Evolutionary conservation across 2,888 invertebrate species (phyloP).

Genomic region (Lysandra bellargus): DNA sequence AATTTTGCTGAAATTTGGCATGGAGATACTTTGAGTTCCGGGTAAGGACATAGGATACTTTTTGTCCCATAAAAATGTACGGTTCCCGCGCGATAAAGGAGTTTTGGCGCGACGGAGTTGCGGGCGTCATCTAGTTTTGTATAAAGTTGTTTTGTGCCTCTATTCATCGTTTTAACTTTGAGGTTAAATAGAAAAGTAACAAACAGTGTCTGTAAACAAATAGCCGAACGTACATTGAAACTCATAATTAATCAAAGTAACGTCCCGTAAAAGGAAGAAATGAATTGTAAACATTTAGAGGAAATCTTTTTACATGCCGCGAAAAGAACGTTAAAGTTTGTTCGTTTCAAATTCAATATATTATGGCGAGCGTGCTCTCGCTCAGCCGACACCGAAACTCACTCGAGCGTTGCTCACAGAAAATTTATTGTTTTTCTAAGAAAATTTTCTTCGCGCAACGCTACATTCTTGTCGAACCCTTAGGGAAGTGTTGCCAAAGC

Average conservation of each 20-base stretch:
- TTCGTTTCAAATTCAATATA: slow-evolving; percentile 81
- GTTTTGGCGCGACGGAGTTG: no score
- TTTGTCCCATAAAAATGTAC: no score
- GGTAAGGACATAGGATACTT: no score
- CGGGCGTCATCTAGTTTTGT: no score
- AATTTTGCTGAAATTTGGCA: no score
- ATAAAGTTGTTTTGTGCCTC: no score
- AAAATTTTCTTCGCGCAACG: slow-evolving; percentile 72
- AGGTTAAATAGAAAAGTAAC: neutral
- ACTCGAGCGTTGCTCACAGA: slow-evolving; percentile 77
- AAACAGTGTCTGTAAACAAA: neutral
- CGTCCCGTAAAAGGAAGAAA: slow-evolving; percentile 61
- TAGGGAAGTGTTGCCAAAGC: slow-evolving; percentile 62
- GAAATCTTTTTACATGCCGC: slow-evolving; percentile 74
- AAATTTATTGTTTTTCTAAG: slow-evolving; percentile 81
- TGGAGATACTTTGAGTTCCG: no score
- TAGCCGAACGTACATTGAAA: neutral
- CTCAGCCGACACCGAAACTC: slow-evolving; percentile 79
- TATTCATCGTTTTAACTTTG: no score
- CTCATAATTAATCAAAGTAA: slow-evolving; percentile 42
- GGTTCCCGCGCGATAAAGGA: no score
- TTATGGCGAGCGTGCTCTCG: slow-evolving; percentile 78
- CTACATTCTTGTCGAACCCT: slow-evolving; percentile 61
- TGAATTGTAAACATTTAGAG: slow-evolving; percentile 73
- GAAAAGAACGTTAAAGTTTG: slow-evolving; percentile 74